Base-by-base conservation (phyloP, 2,113 vertebrate genomes). In the Nycticryphes semicollaris region DNA sequence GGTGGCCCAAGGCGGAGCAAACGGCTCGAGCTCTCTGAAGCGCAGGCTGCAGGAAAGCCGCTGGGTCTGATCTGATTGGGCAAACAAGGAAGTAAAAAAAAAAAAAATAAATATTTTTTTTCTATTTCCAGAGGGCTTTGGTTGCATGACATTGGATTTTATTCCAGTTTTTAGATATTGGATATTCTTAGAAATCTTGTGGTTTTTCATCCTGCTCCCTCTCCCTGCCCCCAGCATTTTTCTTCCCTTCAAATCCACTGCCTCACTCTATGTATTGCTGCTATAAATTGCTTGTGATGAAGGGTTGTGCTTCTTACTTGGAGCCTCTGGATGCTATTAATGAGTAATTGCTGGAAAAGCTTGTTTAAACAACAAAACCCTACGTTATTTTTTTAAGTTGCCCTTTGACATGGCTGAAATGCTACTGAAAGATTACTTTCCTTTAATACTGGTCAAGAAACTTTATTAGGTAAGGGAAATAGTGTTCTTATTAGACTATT, bases 251-350 rank as follows among this genome's bases (percentile, higher is more conserved):
- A 87, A 90, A 41, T 84, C 56, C 67, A 80, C 67, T 93, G 70
- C 68, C 20, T 79, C 9, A 7, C 17, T 90, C n/a, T 66, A 23
- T 2, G 4, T 39, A 64, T 39, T 75, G 51, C 76, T 91, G 35
- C 57, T 94, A 56, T 87, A 91, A 97, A 92, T 78, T 74, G 72
- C 63, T 80, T 76, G n/a, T 75, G 63, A 84, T 62, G 78, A 87
- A 88, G 63, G 37, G 57, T 82, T n/a, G 17, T 84, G 56, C 76
- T 83, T 92, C 87, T 85, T 81, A 45, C 66, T 95, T 76, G 70
- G 68, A 89, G 63, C 70, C 57, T 76, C 81, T 96, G 89, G 74
- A 83, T 96, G 50, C 85, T 93, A 85, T 80, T 94, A 94, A 62
- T 59, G 67, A 93, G 67, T 88, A 95, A 92, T 90, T 89, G 82